A percentile compares a stretch with the other conserved stretches of the same genome.
Conservation (phyloP, 1,140 invertebrate genomes). For the Chironomus tepperi region DNA sequence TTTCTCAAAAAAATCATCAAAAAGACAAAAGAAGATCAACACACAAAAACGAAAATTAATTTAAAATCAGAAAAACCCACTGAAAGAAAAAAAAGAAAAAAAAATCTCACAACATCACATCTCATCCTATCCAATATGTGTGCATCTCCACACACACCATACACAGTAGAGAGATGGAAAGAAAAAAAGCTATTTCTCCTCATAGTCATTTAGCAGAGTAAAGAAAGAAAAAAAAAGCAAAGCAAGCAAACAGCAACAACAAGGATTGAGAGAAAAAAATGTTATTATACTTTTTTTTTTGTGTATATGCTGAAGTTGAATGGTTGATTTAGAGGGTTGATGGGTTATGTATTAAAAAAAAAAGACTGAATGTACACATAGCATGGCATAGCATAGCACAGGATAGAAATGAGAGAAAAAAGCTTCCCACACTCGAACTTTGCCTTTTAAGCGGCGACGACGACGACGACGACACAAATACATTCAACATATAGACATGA, state of each 20-base stretch:
- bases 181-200: neutral
- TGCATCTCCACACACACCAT: too few relatives aligned
- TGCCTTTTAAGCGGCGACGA: constrained; percentile 4
- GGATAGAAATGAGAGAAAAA: neutral
- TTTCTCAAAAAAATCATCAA: too few relatives aligned
- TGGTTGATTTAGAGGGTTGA: constrained; percentile 23
- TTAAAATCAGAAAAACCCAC: too few relatives aligned
- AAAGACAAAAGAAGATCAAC: too few relatives aligned
- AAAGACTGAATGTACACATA: neutral
- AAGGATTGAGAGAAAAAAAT: constrained; percentile 8
- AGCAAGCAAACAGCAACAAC: neutral
- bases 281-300: constrained; percentile 23
- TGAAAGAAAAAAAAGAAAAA: too few relatives aligned
- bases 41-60: too few relatives aligned
- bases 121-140: too few relatives aligned
- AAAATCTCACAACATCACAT: too few relatives aligned
- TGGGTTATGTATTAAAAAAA: constrained; percentile 6
- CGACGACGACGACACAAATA: constrained; percentile 1
- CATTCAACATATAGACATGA: constrained; percentile 6
- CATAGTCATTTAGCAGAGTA: constrained; percentile 23
- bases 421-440: neutral
- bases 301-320: constrained; percentile 21
- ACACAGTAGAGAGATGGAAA: too few relatives aligned
- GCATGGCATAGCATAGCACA: neutral
- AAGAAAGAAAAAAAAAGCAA: neutral